phyloP scores from a whole-genome alignment of 2,888 invertebrate species.

The Aporophyla lueneburgensis region DNA sequence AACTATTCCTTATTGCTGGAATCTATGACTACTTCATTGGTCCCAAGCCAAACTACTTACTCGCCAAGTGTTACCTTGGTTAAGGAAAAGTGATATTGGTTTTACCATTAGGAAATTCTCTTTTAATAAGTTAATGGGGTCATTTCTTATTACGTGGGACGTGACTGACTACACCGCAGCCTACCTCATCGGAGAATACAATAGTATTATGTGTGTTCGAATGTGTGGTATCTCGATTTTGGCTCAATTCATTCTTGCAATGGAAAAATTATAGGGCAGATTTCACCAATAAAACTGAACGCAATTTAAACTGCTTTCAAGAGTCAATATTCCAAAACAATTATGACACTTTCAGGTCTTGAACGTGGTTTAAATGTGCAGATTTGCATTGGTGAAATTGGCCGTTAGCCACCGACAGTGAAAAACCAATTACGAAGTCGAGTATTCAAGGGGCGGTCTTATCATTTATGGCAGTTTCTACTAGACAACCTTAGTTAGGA shows the following conservation, averaged over 20 bases:
- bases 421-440: no score
- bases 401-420: no score
- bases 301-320: no score
- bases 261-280: not conserved
- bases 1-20: not conserved
- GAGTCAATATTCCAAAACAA: no score
- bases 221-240: not conserved
- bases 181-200: not conserved
- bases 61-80: not conserved
- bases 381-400: no score
- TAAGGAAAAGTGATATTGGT: conserved; percentile 1
- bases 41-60: not conserved
- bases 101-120: not conserved
- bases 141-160: not conserved
- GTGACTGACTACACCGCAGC: not conserved
- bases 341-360: no score
- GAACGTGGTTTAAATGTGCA: no score
- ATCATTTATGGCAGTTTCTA: no score
- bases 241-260: no score
- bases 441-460: no score
- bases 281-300: no score
- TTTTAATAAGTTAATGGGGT: not conserved
- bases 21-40: not conserved
- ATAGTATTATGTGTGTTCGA: not conserved
- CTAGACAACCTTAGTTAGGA: no score